Percentiles rank a stretch among this genome's conserved stretches.
These are phyloP conservation scores for Pristiophorus japonicus DNA, from an alignment of 2,113 vertebrate species.

Conservation along the genomic window DNA sequence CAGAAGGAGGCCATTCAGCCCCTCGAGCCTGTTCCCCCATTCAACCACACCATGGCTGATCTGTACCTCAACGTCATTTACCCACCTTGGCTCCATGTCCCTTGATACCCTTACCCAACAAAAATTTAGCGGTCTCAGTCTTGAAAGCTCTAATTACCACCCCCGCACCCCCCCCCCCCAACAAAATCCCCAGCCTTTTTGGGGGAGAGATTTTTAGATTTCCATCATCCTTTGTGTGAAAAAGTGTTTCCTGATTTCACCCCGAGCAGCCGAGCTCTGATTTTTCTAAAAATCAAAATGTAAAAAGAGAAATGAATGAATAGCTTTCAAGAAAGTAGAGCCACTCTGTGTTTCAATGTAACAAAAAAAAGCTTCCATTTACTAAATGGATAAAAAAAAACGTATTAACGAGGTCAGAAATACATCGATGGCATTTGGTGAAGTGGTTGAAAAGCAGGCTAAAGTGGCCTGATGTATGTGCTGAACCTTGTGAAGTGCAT, in stretches of 20 bases:
- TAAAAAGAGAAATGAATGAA: neutral
- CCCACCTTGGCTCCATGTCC: neutral
- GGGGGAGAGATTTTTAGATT: neutral
- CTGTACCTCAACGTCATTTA: no score
- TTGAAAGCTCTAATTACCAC: neutral
- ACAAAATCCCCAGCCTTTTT: neutral
- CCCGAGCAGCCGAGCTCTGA: no score
- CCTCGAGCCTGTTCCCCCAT: no score
- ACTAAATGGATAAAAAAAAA: neutral
- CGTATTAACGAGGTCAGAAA: neutral
- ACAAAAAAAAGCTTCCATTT: neutral
- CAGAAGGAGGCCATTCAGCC: no score
- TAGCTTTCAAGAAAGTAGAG: neutral
- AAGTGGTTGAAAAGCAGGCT: neutral
- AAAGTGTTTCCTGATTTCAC: neutral
- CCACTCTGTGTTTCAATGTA: no score
- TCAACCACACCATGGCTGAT: no score
- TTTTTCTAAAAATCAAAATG: neutral
- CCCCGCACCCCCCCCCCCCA: no score
- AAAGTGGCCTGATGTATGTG: neutral
- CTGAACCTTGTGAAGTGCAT: neutral
- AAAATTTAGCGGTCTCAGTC: neutral
- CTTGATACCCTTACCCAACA: neutral
- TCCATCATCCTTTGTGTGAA: neutral
- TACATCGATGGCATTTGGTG: neutral